These are phyloP conservation scores for Chrysochloris asiatica DNA, from an alignment of 2,113 vertebrate species.

Conservation along the genomic window DNA sequence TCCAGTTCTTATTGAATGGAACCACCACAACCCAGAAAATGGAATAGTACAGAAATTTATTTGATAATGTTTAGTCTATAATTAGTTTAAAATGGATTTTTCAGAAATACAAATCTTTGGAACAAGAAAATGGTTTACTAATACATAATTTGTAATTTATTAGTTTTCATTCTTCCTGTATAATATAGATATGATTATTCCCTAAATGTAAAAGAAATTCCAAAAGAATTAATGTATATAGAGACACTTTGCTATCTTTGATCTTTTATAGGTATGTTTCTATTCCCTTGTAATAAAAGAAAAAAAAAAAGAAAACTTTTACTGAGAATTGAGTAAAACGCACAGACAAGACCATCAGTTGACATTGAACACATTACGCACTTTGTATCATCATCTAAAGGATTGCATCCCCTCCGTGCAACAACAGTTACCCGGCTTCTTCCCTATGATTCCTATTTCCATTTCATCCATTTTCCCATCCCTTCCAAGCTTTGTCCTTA, in stretches of 20 bases:
- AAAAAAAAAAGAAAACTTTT: too few species aligned
- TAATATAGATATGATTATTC: not conserved
- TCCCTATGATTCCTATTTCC: too few species aligned
- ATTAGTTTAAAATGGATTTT: not conserved
- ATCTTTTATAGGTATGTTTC: not conserved
- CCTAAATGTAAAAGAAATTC: not conserved
- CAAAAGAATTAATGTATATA: not conserved
- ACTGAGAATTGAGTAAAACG: too few species aligned
- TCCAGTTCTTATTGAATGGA: too few species aligned
- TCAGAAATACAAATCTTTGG: not conserved
- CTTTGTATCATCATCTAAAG: too few species aligned
- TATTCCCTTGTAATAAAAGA: too few species aligned
- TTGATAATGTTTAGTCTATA: not conserved
- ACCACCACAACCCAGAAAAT: not conserved
- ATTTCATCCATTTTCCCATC: too few species aligned
- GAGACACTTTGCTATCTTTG: not conserved
- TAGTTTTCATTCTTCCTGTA: not conserved
- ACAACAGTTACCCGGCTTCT: too few species aligned
- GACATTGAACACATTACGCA: too few species aligned
- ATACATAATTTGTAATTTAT: not conserved
- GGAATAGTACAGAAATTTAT: not conserved
- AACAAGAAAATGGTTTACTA: not conserved
- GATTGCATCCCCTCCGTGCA: too few species aligned
- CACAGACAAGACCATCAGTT: too few species aligned
- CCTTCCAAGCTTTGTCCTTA: too few species aligned